Evolutionary conservation across 2,113 vertebrate genomes (phyloP).

Genomic region (Nymphicus hollandicus): DNA sequence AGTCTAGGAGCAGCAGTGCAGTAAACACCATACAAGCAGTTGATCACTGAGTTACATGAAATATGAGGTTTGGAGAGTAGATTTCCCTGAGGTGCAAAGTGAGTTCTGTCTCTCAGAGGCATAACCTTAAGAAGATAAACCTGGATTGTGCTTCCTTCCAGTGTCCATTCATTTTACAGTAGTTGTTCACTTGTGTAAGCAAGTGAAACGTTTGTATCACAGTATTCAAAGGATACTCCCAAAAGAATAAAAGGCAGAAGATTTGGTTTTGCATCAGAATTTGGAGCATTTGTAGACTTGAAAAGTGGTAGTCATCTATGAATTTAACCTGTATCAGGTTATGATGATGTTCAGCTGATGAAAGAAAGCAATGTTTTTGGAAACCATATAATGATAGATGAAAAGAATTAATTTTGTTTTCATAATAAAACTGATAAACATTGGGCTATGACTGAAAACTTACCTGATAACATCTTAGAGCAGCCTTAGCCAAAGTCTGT

Average conservation of each 20-base stretch:
- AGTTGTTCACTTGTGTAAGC: not conserved
- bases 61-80: not conserved
- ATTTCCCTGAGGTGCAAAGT: not conserved
- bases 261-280: not conserved
- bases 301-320: not conserved
- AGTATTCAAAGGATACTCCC: not conserved
- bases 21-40: not conserved
- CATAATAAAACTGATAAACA: not conserved
- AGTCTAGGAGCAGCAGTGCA: not conserved
- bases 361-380: not conserved
- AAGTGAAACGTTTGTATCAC: not conserved
- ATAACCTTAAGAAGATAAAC: not conserved
- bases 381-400: not conserved
- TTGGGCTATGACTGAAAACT: not conserved
- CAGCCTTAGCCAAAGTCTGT: not conserved
- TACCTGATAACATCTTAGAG: not conserved
- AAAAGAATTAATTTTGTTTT: not conserved
- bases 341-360: not conserved
- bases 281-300: not conserved
- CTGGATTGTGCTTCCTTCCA: not conserved
- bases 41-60: not conserved
- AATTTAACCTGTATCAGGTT: not conserved
- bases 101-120: not conserved
- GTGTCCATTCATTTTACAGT: not conserved
- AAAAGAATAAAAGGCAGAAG: not conserved